A percentile compares a stretch with the other conserved stretches of the same genome.
phyloP scores from a whole-genome alignment of 1,140 invertebrate species.

The Drosophila cardini region DNA sequence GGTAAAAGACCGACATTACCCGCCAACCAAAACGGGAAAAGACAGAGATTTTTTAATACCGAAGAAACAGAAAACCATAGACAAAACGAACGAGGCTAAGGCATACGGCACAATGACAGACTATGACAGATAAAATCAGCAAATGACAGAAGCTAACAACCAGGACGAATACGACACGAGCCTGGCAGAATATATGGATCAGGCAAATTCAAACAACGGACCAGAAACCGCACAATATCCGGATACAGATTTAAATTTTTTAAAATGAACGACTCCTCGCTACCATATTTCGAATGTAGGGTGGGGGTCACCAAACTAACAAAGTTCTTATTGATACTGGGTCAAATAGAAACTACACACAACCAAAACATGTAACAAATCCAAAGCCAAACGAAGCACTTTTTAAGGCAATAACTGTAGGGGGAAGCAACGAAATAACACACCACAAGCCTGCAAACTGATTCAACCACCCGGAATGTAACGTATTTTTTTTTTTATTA shows the following conservation, averaged over 20 bases:
- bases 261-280: too few relatives aligned
- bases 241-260: background rate
- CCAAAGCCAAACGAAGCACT: constrained; percentile 27
- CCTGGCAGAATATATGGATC: too few relatives aligned
- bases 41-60: too few relatives aligned
- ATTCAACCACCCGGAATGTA: background rate
- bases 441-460: constrained; percentile 1
- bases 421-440: constrained; percentile 30
- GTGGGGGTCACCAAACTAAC: too few relatives aligned
- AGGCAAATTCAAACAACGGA: too few relatives aligned
- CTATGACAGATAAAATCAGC: too few relatives aligned
- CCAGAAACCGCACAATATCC: background rate
- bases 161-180: too few relatives aligned
- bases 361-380: background rate
- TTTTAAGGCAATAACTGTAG: constrained; percentile 21
- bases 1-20: constrained; percentile 10
- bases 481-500: background rate
- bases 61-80: background rate
- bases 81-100: background rate
- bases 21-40: background rate
- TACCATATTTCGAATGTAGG: too few relatives aligned
- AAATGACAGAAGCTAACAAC: too few relatives aligned
- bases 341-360: constrained; percentile 51
- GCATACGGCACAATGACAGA: background rate
- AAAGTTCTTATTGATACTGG: constrained; percentile 18